A percentile compares a stretch with the other conserved stretches of the same genome.
phyloP scores from a whole-genome alignment of 2,888 invertebrate genomes.

The Leptothorax acervorum region DNA sequence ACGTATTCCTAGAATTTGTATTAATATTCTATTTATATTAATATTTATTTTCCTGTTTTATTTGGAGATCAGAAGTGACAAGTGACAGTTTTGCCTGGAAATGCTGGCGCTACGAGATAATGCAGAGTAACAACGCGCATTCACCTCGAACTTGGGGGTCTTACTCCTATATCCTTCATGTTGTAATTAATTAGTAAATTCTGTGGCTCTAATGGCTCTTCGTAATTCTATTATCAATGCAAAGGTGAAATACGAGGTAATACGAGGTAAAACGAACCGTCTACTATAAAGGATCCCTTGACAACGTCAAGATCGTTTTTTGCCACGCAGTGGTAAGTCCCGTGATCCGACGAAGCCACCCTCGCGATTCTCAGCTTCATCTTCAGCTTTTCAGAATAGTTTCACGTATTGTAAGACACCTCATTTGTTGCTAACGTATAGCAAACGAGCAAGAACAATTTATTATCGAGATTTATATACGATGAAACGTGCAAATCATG shows the following conservation, averaged over 20 bases:
- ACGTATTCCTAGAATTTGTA: not conserved
- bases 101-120: not conserved
- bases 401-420: conserved; percentile 4
- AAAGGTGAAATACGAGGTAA: not conserved
- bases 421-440: conserved; percentile 16
- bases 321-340: conserved; percentile 93
- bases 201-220: not conserved
- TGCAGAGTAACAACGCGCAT: not conserved
- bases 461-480: not conserved
- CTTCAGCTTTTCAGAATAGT: conserved; percentile 86
- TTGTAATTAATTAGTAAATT: conserved; percentile 18
- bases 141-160: not conserved
- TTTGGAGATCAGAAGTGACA: not conserved
- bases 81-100: not conserved
- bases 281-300: conserved; percentile 90
- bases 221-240: not conserved
- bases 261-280: conserved; percentile 85
- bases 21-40: not conserved
- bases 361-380: conserved; percentile 93
- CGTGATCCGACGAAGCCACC: conserved; percentile 90
- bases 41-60: not conserved
- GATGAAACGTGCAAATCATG: not conserved
- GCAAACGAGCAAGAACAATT: not conserved
- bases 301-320: conserved; percentile 94
- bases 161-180: conserved; percentile 1